Conservation (phyloP, 2,797 vertebrate species). For the Lacerta agilis region DNA sequence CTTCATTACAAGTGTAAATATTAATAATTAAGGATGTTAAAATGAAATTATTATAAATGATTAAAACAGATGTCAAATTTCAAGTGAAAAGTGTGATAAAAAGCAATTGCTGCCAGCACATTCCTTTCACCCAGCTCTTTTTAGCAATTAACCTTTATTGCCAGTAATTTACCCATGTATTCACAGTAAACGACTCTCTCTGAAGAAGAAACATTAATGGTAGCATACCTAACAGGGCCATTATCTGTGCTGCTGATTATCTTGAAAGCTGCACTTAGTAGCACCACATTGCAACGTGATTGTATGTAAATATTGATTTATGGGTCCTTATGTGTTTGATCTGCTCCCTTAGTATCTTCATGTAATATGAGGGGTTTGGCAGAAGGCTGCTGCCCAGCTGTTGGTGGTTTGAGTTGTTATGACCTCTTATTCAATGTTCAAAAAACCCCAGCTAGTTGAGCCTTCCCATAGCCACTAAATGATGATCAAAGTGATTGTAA, state of each 20-base stretch:
- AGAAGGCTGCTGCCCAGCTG: constrained; percentile 2
- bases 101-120: constrained; percentile 39
- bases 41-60: constrained; percentile 57
- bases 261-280: constrained; percentile 50
- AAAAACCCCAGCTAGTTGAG: not conserved
- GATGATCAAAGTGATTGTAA: not conserved
- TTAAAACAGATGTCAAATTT: constrained; percentile 53
- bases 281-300: constrained; percentile 19
- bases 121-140: constrained; percentile 9
- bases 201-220: constrained; percentile 38
- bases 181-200: constrained; percentile 25
- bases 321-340: constrained; percentile 19
- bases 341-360: constrained; percentile 37
- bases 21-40: constrained; percentile 65
- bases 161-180: constrained; percentile 49
- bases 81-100: constrained; percentile 41
- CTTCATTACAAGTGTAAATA: constrained; percentile 67
- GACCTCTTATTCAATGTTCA: not conserved
- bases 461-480: not conserved
- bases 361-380: constrained; percentile 37
- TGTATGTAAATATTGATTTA: constrained; percentile 42
- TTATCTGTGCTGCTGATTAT: constrained; percentile 48
- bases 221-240: not conserved
- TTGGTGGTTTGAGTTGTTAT: not conserved
- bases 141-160: constrained; percentile 54